Evolutionary conservation across 2,888 invertebrate genomes (phyloP), one percentile per base, ranked within the genome.

Genomic region (Ectropis crepuscularia): DNA sequence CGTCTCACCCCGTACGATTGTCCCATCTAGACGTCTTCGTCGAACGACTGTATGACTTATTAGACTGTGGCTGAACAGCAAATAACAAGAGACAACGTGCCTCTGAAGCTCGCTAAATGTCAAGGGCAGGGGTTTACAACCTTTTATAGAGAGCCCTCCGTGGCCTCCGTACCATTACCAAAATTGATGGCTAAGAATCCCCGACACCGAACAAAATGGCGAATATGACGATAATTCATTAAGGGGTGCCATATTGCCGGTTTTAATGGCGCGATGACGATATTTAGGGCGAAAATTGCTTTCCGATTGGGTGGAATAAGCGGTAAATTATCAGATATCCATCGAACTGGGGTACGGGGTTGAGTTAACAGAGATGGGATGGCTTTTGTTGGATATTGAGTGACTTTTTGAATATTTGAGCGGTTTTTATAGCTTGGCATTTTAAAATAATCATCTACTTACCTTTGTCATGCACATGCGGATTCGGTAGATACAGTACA

Each of bases 241-340:
- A 70, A 51, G 65, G 60, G 65, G 63, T 54, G 68, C 68, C 66
- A 57, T 62, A 59, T 57, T 70, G 72, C 74, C 58, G 12, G 7
- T 57, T 76, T 74, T 73, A 59, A 60, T 76, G 73, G 82, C 83
- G 77, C 57, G 45, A 65, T 57, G 57, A 61, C 63, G 72, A 74
- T 78, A 75, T 80, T 80, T 74, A 85, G 75, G 79, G 11, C 57
- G 65, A 50, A 60, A 72, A 72, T 70, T 65, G 70, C 68, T 70
- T 72, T 72, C 63, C 68, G 63, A 70, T 70, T 58, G 58, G 58
- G 28, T 46, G 51, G 55, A 54, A 61, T 55, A 46, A 63, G 60
- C 57, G 60, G 43, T 65, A 59, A 53, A 59, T 60, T 53, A 63
- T 49, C 12, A 42, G 38, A 48, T 57, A 53, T 6, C 38, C 57